Conservation (phyloP, 2,113 vertebrate genomes). For the Trochalopteron elliotii region DNA sequence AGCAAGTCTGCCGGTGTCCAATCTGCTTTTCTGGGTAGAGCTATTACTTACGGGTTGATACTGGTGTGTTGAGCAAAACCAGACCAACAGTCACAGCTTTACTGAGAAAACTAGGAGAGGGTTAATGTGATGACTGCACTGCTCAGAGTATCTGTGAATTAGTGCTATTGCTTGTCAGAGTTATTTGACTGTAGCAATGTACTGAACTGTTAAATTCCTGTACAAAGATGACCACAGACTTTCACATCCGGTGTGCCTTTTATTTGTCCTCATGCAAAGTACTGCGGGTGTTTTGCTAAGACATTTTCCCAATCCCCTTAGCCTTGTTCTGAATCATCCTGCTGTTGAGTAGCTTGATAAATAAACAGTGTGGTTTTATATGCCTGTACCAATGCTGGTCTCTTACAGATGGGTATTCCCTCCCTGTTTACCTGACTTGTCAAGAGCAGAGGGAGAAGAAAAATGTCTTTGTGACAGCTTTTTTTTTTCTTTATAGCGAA, state of each 20-base stretch:
- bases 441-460: slow-evolving; percentile 8
- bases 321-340: neutral
- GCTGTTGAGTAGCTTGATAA: neutral
- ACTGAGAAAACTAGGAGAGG: neutral
- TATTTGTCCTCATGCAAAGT: neutral
- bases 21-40: neutral
- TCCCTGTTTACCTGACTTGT: slow-evolving; percentile 41
- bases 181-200: neutral
- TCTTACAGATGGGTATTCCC: neutral
- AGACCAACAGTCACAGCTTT: neutral
- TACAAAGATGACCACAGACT: neutral
- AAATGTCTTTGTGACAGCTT: neutral
- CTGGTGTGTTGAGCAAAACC: neutral
- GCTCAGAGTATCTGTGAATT: neutral
- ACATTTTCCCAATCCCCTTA: neutral
- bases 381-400: neutral
- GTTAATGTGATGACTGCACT: accelerated
- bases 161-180: neutral
- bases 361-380: neutral
- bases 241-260: neutral
- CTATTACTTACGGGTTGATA: neutral
- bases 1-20: neutral
- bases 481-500: neutral
- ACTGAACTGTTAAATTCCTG: neutral
- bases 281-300: neutral